phyloP scores from a whole-genome alignment of 2,888 invertebrate genomes.

The Tanytarsus gracilentus region DNA sequence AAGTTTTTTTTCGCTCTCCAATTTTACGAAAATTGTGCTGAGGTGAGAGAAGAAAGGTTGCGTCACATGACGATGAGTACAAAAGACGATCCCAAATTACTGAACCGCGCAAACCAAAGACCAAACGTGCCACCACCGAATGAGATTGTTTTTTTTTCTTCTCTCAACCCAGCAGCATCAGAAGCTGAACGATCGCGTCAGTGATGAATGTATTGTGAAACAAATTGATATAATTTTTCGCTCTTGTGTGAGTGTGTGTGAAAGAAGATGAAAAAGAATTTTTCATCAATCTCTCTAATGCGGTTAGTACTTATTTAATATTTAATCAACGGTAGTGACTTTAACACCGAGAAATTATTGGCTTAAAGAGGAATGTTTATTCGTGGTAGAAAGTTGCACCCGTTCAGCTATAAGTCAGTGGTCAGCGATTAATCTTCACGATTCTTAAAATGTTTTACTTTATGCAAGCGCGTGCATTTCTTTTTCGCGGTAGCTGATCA shows the following conservation, averaged over 20 bases:
- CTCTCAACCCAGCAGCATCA: too few species aligned
- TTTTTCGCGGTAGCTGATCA: too few species aligned
- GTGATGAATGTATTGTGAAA: too few species aligned
- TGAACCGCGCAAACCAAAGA: constrained; percentile 2
- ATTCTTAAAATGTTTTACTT: neutral
- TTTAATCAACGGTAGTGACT: too few species aligned
- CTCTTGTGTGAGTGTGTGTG: too few species aligned
- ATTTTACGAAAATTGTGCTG: neutral
- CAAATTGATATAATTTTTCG: constrained; percentile 2
- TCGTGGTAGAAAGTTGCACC: neutral
- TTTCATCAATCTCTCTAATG: too few species aligned
- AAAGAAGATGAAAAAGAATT: too few species aligned
- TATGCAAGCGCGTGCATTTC: too few species aligned
- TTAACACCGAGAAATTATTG: neutral
- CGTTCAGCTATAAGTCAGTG: too few species aligned
- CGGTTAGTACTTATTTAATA: too few species aligned
- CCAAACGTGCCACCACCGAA: constrained; percentile 8
- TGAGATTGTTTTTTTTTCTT: constrained; percentile 5
- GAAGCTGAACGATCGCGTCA: too few species aligned
- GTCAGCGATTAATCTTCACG: neutral
- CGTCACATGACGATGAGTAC: neutral
- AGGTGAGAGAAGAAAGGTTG: constrained; percentile 2
- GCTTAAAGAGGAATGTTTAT: constrained; percentile 1
- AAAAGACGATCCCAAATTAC: constrained; percentile 4
- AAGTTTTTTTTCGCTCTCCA: constrained; percentile 3